Base-by-base conservation (phyloP, 2,797 vertebrate genomes). In the Muscicapa comitata region DNA sequence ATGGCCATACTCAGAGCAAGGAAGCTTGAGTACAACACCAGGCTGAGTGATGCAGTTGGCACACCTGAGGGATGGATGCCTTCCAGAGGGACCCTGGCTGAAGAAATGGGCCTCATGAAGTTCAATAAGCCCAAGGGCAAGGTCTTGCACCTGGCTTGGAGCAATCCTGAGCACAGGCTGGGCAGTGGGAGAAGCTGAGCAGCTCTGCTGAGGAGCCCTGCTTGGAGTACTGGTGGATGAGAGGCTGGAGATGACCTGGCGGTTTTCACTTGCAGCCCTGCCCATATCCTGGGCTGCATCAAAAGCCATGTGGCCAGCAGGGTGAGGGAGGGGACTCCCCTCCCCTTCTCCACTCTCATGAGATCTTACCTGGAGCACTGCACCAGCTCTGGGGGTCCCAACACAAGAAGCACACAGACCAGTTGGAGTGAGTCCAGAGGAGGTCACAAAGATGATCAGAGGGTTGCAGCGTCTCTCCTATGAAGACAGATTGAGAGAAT, bases 251-350 rank as follows among this genome's bases (percentile, higher is more conserved):
- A 25, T 17, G 33, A 57, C 23, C 33, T 35, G 33, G 23, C 55
- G 35, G 33, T 57, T 24, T 57, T 17, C 23, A 17, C 15, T 35
- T 57, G 10, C 54, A 35, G 33, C 23, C n/a, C n/a, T n/a, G n/a
- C n/a, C n/a, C 7, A 5, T 14, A 31, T 12, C 26, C 77, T 48
- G 23, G 31, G 31, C 23, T 68, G 15, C 54, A 24, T 16, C 31
- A 54, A 58, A 42, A 42, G 23, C 61, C 0, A 0, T 6, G 12
- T 26, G 29, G 33, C 21, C 33, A 16, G 29, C 8, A 26, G 26
- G 33, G 31, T 0, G 1, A 67, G 12, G 25, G 31, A 67, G 11
- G 10, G 3, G 8, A 26, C 53, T 74, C 18, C 4, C 8, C 14
- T 29, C 40, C 19, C 31, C 38, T 53, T 7, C 20, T 66, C 8